Conservation (phyloP, 2,797 vertebrate genomes). For the Spatula versicolor region DNA sequence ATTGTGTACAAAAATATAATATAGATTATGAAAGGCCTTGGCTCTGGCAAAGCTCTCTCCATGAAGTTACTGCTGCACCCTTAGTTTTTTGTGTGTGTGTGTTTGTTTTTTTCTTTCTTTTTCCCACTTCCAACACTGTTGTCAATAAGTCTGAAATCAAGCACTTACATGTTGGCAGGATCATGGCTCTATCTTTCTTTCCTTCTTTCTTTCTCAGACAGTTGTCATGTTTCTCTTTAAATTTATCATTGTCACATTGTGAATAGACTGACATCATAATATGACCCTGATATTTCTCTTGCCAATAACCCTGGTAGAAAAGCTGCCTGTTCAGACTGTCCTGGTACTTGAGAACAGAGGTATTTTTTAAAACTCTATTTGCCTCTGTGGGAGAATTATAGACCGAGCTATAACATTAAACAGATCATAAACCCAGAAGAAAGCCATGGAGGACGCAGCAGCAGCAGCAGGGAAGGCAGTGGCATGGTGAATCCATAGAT, state of each 20-base stretch:
- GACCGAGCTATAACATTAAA: neutral
- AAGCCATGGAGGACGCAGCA: neutral
- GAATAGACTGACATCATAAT: neutral
- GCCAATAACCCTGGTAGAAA: neutral
- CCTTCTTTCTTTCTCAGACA: neutral
- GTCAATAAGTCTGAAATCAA: neutral
- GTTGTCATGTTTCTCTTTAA: neutral
- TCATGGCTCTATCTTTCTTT: neutral
- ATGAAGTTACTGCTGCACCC: neutral
- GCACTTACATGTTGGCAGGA: neutral
- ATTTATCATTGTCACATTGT: neutral
- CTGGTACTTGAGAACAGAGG: neutral
- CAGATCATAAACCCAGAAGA: neutral
- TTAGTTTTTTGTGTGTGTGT: neutral
- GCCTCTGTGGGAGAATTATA: neutral
- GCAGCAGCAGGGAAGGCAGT: neutral
- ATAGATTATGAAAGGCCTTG: neutral
- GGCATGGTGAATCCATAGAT: fast-evolving
- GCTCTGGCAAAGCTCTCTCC: neutral
- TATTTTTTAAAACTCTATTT: neutral
- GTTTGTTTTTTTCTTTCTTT: neutral
- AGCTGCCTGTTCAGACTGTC: fast-evolving
- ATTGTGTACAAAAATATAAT: neutral
- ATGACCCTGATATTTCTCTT: neutral
- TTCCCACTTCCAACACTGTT: neutral